phyloP scores from a whole-genome alignment of 2,888 invertebrate genomes.

The Antheraea assamensis region DNA sequence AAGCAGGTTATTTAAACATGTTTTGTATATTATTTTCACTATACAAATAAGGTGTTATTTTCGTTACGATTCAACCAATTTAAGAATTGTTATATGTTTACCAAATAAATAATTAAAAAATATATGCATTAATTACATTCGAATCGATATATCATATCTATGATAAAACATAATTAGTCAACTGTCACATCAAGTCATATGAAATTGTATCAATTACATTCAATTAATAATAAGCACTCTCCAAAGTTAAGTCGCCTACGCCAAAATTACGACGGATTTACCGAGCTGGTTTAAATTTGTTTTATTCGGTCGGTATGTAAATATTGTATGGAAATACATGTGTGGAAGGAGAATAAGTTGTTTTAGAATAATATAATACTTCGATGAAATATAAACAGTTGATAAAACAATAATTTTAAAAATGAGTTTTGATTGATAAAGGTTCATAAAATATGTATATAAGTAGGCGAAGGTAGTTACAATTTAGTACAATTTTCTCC shows the following conservation, averaged over 20 bases:
- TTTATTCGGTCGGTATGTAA: conserved; percentile 23
- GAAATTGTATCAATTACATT: conserved; percentile 36
- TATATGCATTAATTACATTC: conserved; percentile 22
- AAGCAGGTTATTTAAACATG: conserved; percentile 2
- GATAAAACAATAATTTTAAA: neutral
- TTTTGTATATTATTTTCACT: neutral
- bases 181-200: conserved; percentile 42
- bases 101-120: neutral
- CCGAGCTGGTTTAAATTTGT: conserved; percentile 28
- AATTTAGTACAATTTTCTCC: no score
- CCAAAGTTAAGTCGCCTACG: conserved; percentile 25
- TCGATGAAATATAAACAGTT: neutral
- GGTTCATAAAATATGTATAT: neutral
- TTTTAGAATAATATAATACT: neutral
- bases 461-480: no score
- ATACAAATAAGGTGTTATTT: neutral
- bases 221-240: conserved; percentile 28
- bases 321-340: neutral
- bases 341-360: neutral
- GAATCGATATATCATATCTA: conserved; percentile 29
- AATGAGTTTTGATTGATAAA: neutral
- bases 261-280: conserved; percentile 33
- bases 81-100: neutral
- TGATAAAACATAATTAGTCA: conserved; percentile 35
- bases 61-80: neutral